These are phyloP conservation scores for Phyllotreta striolata DNA, from an alignment of 2,888 invertebrate genomes.

Conservation along the genomic window DNA sequence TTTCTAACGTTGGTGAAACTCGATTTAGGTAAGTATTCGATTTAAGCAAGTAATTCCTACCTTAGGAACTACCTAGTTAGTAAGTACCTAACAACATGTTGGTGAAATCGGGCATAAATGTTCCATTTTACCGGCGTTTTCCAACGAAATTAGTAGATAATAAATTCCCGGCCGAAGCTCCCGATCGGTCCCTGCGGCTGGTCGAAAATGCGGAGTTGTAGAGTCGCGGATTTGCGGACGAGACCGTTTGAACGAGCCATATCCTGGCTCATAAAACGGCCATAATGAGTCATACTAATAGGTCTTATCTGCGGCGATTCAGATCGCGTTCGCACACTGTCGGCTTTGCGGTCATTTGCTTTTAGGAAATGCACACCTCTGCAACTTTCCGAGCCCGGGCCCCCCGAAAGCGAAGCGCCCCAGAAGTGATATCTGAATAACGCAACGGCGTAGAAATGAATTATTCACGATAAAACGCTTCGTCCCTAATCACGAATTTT, in stretches of 20 bases:
- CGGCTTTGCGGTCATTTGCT: constrained; percentile 41
- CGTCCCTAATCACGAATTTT: too few species aligned
- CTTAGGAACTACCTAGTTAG: too few species aligned
- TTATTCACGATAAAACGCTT: too few species aligned
- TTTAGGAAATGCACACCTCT: constrained; percentile 31
- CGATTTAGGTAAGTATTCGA: too few species aligned
- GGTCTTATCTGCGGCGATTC: constrained; percentile 48
- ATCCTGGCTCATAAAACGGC: constrained; percentile 51
- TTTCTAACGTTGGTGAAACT: too few species aligned
- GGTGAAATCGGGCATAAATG: too few species aligned
- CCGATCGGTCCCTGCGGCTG: not conserved
- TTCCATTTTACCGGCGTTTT: too few species aligned
- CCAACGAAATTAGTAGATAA: not conserved
- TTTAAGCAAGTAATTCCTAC: too few species aligned
- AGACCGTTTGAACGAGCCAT: constrained; percentile 41
- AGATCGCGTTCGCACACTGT: constrained; percentile 52
- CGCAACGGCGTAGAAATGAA: too few species aligned
- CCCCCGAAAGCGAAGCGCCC: not conserved
- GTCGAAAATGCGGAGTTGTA: constrained; percentile 28
- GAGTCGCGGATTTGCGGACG: constrained; percentile 26
- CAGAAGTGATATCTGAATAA: constrained; percentile 3
- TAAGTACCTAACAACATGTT: too few species aligned
- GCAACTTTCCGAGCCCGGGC: constrained; percentile 14
- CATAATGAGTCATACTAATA: constrained; percentile 55
- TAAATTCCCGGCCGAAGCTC: not conserved